Base-by-base conservation (phyloP, 2,797 vertebrate genomes). In the Siniperca scherzeri region DNA sequence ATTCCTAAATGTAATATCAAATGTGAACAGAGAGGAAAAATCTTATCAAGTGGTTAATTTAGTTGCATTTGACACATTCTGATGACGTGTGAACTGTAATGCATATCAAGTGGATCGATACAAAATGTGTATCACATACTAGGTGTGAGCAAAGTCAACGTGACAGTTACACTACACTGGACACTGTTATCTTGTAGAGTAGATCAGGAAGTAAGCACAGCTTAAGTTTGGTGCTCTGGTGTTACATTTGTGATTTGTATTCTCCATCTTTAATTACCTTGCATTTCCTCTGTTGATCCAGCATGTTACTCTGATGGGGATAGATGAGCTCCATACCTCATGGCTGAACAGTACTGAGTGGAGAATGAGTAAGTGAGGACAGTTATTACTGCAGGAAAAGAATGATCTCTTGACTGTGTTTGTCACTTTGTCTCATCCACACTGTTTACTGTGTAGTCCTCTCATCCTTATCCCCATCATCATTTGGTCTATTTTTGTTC, bases 311-410 rank as follows among this genome's bases (percentile, higher is more conserved):
- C 74, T 95, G 68, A 94, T 95, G 93, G 96, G 96, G 74, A 96
- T 96, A 80, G 95, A 96, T 93, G 96, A 96, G 88, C 94, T 97
- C 82, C 93, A 94, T 46, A 96, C 92, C 79, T 94, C 94, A 6
- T 96, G 94, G 94, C 87, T 91, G 64, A 90, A 80, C 57, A 90
- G 64, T 68, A 75, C 91, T 78, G 91, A 96, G 71, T 94, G 94
- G 89, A 95, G 89, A 84, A 96, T 96, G 95, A 96, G 96, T 97
- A 87, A 87, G 93, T 87, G 42, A 44, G 2, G 11, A 44, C 21
- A 13, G 10, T 17, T 40, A 0, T 16, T 33, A 22, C 57, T 33
- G 5, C 33, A 57, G 2, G 40, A 61, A 11, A 50, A 48, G 1
- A 57, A 8, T 11, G 1, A 55, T 48, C 16, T 38, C 21, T 3